A percentile compares a stretch with the other conserved stretches of the same genome.
Evolutionary conservation across 1,140 invertebrate genomes (phyloP).

Genomic region (Drosophila santomea): DNA sequence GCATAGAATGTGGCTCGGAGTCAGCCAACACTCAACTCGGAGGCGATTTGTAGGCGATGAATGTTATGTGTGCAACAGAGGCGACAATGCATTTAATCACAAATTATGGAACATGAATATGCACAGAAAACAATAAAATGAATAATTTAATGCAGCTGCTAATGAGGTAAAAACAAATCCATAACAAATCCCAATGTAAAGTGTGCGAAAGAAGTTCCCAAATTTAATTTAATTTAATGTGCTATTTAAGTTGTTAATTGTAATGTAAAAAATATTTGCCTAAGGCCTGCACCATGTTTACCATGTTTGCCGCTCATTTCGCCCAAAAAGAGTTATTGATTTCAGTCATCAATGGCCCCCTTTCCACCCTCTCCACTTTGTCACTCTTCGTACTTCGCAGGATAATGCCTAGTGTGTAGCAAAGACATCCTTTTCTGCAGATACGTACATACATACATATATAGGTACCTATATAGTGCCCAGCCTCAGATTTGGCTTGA

Average conservation of each 20-base stretch:
- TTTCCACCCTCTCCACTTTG: slow-evolving; percentile 8
- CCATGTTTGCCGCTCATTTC: not conserved
- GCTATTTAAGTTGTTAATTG: not conserved
- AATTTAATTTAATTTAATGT: not conserved
- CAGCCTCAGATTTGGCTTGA: slow-evolving; percentile 22
- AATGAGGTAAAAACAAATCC: no score
- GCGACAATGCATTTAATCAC: not conserved
- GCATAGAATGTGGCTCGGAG: slow-evolving; percentile 26
- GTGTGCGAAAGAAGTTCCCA: no score
- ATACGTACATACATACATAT: slow-evolving; percentile 1
- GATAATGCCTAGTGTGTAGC: slow-evolving; percentile 33
- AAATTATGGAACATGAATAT: no score
- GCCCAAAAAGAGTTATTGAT: slow-evolving; percentile 36
- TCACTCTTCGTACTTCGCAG: slow-evolving; percentile 20
- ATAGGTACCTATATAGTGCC: not conserved
- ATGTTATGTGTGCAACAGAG: slow-evolving; percentile 18
- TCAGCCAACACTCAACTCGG: slow-evolving; percentile 37
- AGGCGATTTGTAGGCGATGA: slow-evolving; percentile 11
- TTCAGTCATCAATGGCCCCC: slow-evolving; percentile 21
- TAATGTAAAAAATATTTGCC: no score
- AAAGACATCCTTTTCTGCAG: slow-evolving; percentile 22
- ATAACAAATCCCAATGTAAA: no score
- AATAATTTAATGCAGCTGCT: no score
- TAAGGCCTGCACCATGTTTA: slow-evolving; percentile 13
- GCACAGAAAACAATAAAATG: no score